phyloP scores from a whole-genome alignment of 2,888 invertebrate species.

The Agonopterix heracliana region DNA sequence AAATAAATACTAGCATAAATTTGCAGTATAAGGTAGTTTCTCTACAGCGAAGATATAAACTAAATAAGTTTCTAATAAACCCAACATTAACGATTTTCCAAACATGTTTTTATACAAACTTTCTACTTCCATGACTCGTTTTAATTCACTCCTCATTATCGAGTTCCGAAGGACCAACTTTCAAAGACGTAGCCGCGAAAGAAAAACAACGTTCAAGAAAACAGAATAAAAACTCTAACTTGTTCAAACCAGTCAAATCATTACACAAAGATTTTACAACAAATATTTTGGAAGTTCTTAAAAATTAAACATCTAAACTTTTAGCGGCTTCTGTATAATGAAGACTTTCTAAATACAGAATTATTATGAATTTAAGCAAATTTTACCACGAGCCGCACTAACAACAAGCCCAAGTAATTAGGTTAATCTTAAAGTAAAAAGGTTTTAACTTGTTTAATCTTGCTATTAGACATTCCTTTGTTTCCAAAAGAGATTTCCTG shows the following conservation, averaged over 20 bases:
- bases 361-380: slow-evolving; percentile 21
- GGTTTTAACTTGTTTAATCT: slow-evolving; percentile 43
- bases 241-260: not conserved
- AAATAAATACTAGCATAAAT: too few relatives aligned
- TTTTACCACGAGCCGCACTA: slow-evolving; percentile 25
- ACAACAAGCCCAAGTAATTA: slow-evolving; percentile 33
- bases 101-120: too few relatives aligned
- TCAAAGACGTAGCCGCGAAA: not conserved
- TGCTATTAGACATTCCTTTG: slow-evolving; percentile 39
- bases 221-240: not conserved
- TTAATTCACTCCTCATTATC: too few relatives aligned
- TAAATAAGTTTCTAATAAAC: too few relatives aligned
- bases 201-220: not conserved
- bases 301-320: not conserved
- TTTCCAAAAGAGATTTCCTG: slow-evolving; percentile 25
- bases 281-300: not conserved
- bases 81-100: too few relatives aligned
- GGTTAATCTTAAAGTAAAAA: slow-evolving; percentile 31
- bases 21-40: too few relatives aligned
- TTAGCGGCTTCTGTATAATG: not conserved
- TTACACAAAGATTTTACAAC: not conserved
- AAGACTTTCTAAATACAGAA: slow-evolving; percentile 12
- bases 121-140: too few relatives aligned
- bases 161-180: not conserved
- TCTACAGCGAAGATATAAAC: too few relatives aligned